These are phyloP conservation scores for Orussus abietinus DNA, from an alignment of 1,140 invertebrate species.

Conservation along the genomic window DNA sequence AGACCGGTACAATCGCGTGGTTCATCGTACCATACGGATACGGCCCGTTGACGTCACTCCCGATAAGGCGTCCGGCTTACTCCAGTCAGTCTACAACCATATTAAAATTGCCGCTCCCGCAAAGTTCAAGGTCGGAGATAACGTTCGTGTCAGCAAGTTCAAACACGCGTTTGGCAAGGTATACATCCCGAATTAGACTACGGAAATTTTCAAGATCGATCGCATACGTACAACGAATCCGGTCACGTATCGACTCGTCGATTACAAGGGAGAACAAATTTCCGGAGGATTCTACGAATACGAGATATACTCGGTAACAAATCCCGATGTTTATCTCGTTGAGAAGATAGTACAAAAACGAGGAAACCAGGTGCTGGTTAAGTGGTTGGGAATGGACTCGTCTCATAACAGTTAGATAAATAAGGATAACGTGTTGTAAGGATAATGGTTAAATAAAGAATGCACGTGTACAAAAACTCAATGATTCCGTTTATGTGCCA, in stretches of 20 bases:
- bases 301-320: constrained; percentile 31
- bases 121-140: constrained; percentile 31
- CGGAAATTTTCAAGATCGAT: constrained; percentile 38
- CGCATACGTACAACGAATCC: constrained; percentile 31
- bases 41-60: no score
- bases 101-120: constrained; percentile 1
- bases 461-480: no score
- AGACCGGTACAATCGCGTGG: no score
- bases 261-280: constrained; percentile 24
- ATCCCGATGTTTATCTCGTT: constrained; percentile 35
- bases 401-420: constrained; percentile 35
- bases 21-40: no score
- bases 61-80: no score
- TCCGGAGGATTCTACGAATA: constrained; percentile 36
- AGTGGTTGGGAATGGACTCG: constrained; percentile 36
- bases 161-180: constrained; percentile 40
- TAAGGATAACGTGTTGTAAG: no score
- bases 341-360: constrained; percentile 33
- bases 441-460: no score
- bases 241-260: constrained; percentile 31
- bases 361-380: constrained; percentile 35
- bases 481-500: no score
- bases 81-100: no score
- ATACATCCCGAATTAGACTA: constrained; percentile 41
- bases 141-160: constrained; percentile 36